Conservation (phyloP, 2,797 vertebrate species). For the Gorsachius magnificus region DNA sequence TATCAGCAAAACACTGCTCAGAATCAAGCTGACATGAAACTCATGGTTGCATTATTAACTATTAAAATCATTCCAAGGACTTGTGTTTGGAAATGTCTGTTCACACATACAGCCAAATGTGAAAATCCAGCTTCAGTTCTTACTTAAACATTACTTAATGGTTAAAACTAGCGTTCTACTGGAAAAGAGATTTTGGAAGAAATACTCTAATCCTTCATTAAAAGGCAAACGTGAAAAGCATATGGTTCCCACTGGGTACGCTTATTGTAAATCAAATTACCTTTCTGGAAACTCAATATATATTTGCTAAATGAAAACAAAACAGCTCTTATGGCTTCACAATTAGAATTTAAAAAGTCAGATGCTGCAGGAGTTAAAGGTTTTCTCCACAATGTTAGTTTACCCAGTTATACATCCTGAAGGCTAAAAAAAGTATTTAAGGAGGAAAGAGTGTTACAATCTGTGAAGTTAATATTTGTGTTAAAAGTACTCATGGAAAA, state of each 20-base stretch:
- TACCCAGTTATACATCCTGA: background rate
- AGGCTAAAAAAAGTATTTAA: background rate
- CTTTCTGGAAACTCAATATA: background rate
- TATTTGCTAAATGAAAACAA: slow-evolving; percentile 12
- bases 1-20: background rate
- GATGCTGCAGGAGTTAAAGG: background rate
- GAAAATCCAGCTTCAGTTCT: background rate
- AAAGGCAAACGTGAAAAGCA: background rate
- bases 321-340: background rate
- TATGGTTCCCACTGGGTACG: background rate
- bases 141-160: background rate
- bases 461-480: slow-evolving; percentile 1
- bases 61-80: background rate
- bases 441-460: background rate
- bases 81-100: background rate
- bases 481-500: slow-evolving; percentile 40
- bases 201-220: background rate
- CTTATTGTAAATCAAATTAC: background rate
- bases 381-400: background rate
- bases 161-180: background rate
- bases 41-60: background rate
- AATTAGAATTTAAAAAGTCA: background rate
- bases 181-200: slow-evolving; percentile 24
- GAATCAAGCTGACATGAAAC: background rate
- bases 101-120: background rate